phyloP scores from a whole-genome alignment of 2,888 invertebrate species.

The Epistrophella euchroma region DNA sequence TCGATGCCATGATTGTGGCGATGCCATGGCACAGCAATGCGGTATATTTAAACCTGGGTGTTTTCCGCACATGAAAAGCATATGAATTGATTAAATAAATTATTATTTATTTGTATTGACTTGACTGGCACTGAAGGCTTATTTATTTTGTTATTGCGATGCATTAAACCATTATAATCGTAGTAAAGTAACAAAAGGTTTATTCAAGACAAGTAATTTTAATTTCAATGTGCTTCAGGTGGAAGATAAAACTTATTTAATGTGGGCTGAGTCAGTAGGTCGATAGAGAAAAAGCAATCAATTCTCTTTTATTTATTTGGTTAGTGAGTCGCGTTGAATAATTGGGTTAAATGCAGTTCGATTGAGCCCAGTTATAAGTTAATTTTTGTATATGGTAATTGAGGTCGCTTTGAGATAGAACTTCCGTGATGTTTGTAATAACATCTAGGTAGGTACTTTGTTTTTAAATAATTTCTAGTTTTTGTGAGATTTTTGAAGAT shows the following conservation, averaged over 20 bases:
- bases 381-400: background rate
- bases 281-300: conserved; percentile 1
- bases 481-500: too few species aligned
- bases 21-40: conserved; percentile 13
- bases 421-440: background rate
- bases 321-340: background rate
- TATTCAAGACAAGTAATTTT: conserved; percentile 44
- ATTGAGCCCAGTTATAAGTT: background rate
- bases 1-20: conserved; percentile 15
- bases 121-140: conserved; percentile 2
- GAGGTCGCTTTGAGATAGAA: background rate
- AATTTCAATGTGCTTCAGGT: conserved; percentile 33
- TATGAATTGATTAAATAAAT: conserved; percentile 42
- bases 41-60: conserved; percentile 36
- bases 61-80: conserved; percentile 46
- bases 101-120: background rate
- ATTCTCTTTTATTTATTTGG: conserved; percentile 21
- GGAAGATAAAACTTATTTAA: background rate
- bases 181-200: conserved; percentile 10
- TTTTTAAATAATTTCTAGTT: too few species aligned
- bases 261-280: conserved; percentile 10
- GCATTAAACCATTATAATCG: conserved; percentile 24
- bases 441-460: too few species aligned
- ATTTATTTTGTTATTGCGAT: conserved; percentile 36
- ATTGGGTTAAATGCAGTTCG: background rate